Base-by-base conservation (phyloP, 2,888 invertebrate species). In the Drosophila histrio region DNA sequence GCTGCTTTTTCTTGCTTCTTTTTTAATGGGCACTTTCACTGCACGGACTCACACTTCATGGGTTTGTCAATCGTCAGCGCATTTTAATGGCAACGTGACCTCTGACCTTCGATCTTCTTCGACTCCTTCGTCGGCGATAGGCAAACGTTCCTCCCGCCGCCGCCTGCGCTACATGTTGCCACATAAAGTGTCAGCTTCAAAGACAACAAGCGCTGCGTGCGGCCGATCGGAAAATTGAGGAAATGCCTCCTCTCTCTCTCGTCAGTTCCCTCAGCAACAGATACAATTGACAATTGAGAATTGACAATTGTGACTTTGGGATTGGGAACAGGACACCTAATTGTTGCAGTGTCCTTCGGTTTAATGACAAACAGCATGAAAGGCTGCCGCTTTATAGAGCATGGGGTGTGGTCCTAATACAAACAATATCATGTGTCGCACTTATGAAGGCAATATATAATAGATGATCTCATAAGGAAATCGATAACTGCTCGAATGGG, bases 171-270 rank as follows among this genome's bases (percentile, higher is more conserved):
- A 63, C 79, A 80, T 85, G 80, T 85, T 86, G 86, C 72, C 85
- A 83, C 85, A 85, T 79, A 82, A 83, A 86, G 87, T 86, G 83
- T 80, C 86, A 78, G 73, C 77, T 66, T 79, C 75, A 81, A 82
- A 82, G 54, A 54, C 62, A 64, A 46, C 65, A 47, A 46, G 38
- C 83, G 46, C 87, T 78, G 87, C 87, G 82, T 84, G 85, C 72
- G 78, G 76, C 79, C n/a, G n/a, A n/a, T n/a, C n/a, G n/a, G n/a
- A n/a, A n/a, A n/a, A n/a, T n/a, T n/a, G n/a, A n/a, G n/a, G n/a
- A n/a, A n/a, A n/a, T n/a, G n/a, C n/a, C n/a, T n/a, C n/a, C n/a
- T 8, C 2, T 6, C 32, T 32, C 3, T 7, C 2, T 2, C 19
- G n/a, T n/a, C n/a, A n/a, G n/a, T n/a, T 8, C 8, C 8, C 44